phyloP scores from a whole-genome alignment of 2,797 vertebrate species.

The Silurus aristotelis region DNA sequence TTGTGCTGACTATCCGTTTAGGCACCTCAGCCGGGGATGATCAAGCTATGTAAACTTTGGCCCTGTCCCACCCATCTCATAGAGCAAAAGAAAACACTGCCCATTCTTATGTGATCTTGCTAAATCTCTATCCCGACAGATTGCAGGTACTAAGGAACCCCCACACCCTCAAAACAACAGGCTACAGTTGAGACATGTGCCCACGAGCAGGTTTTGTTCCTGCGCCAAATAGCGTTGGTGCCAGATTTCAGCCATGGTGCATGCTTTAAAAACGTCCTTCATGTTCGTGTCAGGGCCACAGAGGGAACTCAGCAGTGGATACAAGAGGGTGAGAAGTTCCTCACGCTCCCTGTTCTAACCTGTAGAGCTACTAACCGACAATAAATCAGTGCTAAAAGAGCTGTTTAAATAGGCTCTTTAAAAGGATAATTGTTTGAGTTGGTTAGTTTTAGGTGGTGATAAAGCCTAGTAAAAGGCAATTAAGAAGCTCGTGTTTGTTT shows the following conservation, averaged over 20 bases:
- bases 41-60: conserved; percentile 55
- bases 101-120: conserved; percentile 60
- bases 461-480: conserved; percentile 33
- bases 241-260: conserved; percentile 54
- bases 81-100: conserved; percentile 52
- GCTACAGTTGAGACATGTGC: conserved; percentile 59
- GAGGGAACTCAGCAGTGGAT: conserved; percentile 58
- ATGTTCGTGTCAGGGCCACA: conserved; percentile 64
- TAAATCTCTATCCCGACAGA: conserved; percentile 54
- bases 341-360: conserved; percentile 39
- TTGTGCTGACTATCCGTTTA: conserved; percentile 52
- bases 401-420: conserved; percentile 69
- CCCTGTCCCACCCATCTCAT: conserved; percentile 43
- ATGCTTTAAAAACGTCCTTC: conserved; percentile 54
- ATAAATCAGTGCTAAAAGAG: conserved; percentile 66
- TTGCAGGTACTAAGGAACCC: conserved; percentile 60
- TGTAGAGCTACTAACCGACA: conserved; percentile 27
- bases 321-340: conserved; percentile 46
- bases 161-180: conserved; percentile 58
- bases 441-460: conserved; percentile 46
- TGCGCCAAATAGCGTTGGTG: conserved; percentile 60
- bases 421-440: conserved; percentile 65
- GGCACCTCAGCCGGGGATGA: conserved; percentile 20
- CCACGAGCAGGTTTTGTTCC: conserved; percentile 56
- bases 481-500: conserved; percentile 33